A percentile compares a stretch with the other conserved stretches of the same genome.
These are phyloP conservation scores for Drosophila percnosoma DNA, from an alignment of 2,888 invertebrate species.

Conservation along the genomic window DNA sequence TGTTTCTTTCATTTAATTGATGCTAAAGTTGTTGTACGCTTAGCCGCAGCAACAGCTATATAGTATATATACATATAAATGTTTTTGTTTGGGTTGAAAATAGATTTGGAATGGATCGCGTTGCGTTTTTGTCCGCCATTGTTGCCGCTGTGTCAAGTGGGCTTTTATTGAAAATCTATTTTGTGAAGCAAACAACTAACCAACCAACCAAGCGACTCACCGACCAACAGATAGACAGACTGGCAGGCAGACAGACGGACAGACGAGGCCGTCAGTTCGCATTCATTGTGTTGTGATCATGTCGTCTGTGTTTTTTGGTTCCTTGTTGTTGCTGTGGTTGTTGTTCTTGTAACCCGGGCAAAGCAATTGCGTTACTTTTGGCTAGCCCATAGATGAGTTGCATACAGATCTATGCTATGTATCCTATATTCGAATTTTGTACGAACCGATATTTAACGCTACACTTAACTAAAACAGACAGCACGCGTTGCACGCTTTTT, in stretches of 20 bases:
- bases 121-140: conserved; percentile 55
- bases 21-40: conserved; percentile 15
- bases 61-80: conserved; percentile 19
- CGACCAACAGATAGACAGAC: conserved; percentile 15
- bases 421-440: conserved; percentile 11
- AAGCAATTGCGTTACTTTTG: conserved; percentile 57
- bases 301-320: conserved; percentile 39
- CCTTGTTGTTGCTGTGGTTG: conserved; percentile 13
- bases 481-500: conserved; percentile 51
- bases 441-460: conserved; percentile 45
- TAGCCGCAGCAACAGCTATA: conserved; percentile 2
- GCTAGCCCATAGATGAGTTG: conserved; percentile 23
- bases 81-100: conserved; percentile 73
- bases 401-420: conserved; percentile 30
- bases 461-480: conserved; percentile 53
- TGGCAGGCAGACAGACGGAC: background rate
- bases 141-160: conserved; percentile 63
- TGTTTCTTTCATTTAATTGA: background rate
- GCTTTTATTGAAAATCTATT: conserved; percentile 79
- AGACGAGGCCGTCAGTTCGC: conserved; percentile 38
- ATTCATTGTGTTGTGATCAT: conserved; percentile 64
- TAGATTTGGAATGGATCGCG: conserved; percentile 68
- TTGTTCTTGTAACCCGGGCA: conserved; percentile 55
- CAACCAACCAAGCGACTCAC: background rate
- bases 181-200: conserved; percentile 47